Evolutionary conservation across 2,113 vertebrate genomes (phyloP).

Genomic region (Leucosticte australis): DNA sequence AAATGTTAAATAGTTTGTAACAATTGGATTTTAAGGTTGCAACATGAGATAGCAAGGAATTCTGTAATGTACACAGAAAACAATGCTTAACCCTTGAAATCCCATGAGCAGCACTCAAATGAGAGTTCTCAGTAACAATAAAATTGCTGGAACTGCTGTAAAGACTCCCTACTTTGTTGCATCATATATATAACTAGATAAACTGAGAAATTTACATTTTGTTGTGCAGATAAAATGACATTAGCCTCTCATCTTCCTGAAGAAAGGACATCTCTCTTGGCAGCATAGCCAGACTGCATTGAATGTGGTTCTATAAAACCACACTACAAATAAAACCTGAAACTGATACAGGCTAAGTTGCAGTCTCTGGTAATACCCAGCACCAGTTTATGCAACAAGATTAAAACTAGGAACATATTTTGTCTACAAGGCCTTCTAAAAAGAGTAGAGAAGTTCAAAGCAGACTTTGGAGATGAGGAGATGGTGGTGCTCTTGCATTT

Average conservation of each 20-base stretch:
- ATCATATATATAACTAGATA: neutral
- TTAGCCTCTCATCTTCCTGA: neutral
- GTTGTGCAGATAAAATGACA: neutral
- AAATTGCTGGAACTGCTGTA: neutral
- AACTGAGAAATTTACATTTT: neutral
- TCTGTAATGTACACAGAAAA: neutral
- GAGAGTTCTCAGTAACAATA: neutral
- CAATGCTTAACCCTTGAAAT: neutral
- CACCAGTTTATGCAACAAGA: neutral
- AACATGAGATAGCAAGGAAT: neutral
- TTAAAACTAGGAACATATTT: neutral
- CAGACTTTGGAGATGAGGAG: neutral
- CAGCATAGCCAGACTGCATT: neutral
- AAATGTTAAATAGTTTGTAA: neutral
- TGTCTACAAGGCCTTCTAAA: neutral
- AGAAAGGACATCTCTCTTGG: neutral
- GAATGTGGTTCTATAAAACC: neutral
- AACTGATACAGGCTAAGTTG: neutral
- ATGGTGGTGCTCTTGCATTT: neutral
- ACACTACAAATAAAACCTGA: neutral
- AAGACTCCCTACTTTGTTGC: neutral
- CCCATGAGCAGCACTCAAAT: neutral
- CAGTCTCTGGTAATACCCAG: neutral
- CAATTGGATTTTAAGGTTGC: neutral
- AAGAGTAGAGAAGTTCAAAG: neutral